Percentiles rank a stretch among this genome's conserved stretches.
Conservation (phyloP, 1,140 invertebrate species). For the Uloborus diversus region DNA sequence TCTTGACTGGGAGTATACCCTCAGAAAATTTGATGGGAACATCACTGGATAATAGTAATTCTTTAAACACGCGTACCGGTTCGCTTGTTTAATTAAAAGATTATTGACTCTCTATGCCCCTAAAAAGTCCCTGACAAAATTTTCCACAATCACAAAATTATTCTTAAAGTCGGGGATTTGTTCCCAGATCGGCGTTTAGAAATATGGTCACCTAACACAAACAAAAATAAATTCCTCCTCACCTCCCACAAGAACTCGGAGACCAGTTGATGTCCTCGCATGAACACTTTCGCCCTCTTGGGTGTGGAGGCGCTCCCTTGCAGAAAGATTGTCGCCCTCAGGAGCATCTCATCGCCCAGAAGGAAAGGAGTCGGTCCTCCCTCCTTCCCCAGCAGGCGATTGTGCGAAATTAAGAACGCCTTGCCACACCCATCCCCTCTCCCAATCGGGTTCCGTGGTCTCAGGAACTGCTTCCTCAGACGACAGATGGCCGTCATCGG, state of each 20-base stretch:
- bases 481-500: conserved; percentile 53
- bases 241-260: conserved; percentile 57
- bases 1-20: too few species aligned
- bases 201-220: too few species aligned
- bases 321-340: conserved; percentile 44
- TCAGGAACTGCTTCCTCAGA: conserved; percentile 48
- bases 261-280: conserved; percentile 55
- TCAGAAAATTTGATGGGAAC: too few species aligned
- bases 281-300: conserved; percentile 31
- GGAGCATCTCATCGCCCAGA: not conserved
- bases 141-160: too few species aligned
- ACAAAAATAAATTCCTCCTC: too few species aligned
- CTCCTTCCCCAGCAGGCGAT: not conserved
- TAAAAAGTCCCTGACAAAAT: too few species aligned
- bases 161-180: too few species aligned
- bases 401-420: conserved; percentile 46
- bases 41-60: too few species aligned
- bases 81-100: too few species aligned
- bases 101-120: too few species aligned
- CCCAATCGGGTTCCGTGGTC: conserved; percentile 14
- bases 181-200: too few species aligned
- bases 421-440: conserved; percentile 54
- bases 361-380: not conserved
- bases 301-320: not conserved
- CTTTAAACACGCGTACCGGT: too few species aligned